These are phyloP conservation scores for Zaprionus inermis DNA, from an alignment of 1,140 invertebrate species.

Conservation along the genomic window DNA sequence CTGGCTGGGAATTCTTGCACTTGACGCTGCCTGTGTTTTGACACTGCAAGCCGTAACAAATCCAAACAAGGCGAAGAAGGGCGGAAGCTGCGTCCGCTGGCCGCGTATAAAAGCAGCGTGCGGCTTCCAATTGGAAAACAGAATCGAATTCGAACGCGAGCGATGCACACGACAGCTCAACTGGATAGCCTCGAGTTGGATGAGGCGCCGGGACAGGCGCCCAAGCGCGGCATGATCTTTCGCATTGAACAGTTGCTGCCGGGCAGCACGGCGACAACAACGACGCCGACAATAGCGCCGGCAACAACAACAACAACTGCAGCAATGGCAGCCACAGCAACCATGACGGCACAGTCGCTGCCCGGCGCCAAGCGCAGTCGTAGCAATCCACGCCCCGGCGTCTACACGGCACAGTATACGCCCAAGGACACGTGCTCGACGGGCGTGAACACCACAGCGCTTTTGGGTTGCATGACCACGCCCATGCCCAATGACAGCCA, in stretches of 20 bases:
- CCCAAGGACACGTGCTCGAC: constrained; percentile 73
- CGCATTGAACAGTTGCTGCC: constrained; percentile 77
- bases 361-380: constrained; percentile 58
- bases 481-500: constrained; percentile 37
- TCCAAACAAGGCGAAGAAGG: constrained; percentile 55
- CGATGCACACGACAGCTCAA: constrained; percentile 72
- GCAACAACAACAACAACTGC: constrained; percentile 34
- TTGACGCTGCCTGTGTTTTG: constrained; percentile 76
- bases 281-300: constrained; percentile 11
- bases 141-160: constrained; percentile 71
- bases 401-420: constrained; percentile 66
- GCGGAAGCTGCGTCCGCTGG: constrained; percentile 39
- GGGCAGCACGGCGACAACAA: constrained; percentile 35
- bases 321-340: constrained; percentile 1
- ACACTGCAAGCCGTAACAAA: constrained; percentile 81
- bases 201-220: constrained; percentile 13
- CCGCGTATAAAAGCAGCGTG: constrained; percentile 69
- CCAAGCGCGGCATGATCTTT: constrained; percentile 78
- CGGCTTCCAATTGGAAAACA: constrained; percentile 77
- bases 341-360: constrained; percentile 12
- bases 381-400: constrained; percentile 67
- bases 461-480: constrained; percentile 56
- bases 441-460: constrained; percentile 45
- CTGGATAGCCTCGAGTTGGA: constrained; percentile 57
- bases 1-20: constrained; percentile 84